Percentiles rank a stretch among this genome's conserved stretches.
These are phyloP conservation scores for Macrobrachium nipponense DNA, from an alignment of 1,140 invertebrate species.

Conservation along the genomic window DNA sequence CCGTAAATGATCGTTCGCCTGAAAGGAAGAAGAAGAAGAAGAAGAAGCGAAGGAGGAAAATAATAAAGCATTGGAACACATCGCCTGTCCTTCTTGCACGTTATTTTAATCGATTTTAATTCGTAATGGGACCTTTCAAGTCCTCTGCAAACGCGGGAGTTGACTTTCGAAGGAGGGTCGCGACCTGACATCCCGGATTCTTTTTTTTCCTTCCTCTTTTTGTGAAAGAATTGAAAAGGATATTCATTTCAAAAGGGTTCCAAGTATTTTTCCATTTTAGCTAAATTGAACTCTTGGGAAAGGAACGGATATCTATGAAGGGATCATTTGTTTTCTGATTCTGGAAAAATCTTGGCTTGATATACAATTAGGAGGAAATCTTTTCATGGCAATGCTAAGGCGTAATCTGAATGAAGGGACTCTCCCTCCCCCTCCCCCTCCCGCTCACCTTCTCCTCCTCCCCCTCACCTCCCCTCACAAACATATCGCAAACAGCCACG, in stretches of 20 bases:
- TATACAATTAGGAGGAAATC: neutral
- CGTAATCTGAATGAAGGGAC: no score
- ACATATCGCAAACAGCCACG: no score
- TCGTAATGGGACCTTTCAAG: slow-evolving; percentile 58
- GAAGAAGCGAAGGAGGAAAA: neutral
- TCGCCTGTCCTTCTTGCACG: neutral
- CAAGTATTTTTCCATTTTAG: slow-evolving; percentile 28
- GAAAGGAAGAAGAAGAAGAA: no score
- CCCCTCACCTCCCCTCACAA: neutral
- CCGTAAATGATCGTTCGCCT: no score
- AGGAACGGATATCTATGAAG: slow-evolving; percentile 11
- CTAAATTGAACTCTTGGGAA: slow-evolving; percentile 45
- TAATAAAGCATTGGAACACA: slow-evolving; percentile 23
- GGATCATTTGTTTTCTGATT: neutral
- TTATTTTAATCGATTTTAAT: slow-evolving; percentile 57
- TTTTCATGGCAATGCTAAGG: no score
- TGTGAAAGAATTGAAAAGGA: slow-evolving; percentile 32
- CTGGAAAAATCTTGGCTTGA: neutral
- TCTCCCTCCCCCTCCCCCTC: no score
- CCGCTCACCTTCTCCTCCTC: no score
- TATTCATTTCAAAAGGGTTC: slow-evolving; percentile 33
- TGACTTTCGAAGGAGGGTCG: slow-evolving; percentile 48
- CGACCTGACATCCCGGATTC: slow-evolving; percentile 28
- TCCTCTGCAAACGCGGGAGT: slow-evolving; percentile 46
- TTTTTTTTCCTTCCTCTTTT: slow-evolving; percentile 23